phyloP scores from a whole-genome alignment of 2,888 invertebrate species.

The Agrilus mali region DNA sequence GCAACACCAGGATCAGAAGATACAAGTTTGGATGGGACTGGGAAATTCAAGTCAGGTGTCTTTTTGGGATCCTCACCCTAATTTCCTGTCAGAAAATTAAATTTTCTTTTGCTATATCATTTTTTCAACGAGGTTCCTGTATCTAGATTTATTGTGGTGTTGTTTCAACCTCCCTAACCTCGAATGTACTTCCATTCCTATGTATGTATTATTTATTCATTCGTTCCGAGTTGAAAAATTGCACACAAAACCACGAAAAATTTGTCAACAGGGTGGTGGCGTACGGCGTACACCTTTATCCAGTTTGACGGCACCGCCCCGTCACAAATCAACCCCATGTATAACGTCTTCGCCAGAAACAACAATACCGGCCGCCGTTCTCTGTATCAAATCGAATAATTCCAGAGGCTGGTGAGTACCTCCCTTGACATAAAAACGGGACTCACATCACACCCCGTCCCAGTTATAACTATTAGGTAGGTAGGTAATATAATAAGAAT shows the following conservation, averaged over 20 bases:
- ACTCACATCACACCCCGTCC: slow-evolving; percentile 3
- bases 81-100: too few species aligned
- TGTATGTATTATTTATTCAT: slow-evolving; percentile 3
- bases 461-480: slow-evolving; percentile 3
- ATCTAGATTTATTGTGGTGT: slow-evolving; percentile 9
- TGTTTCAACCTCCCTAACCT: slow-evolving; percentile 5
- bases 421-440: slow-evolving; percentile 23
- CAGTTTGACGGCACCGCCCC: slow-evolving; percentile 21
- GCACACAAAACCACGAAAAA: slow-evolving; percentile 23
- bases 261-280: slow-evolving; percentile 24
- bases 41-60: too few species aligned
- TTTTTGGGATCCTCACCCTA: too few species aligned
- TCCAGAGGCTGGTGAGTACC: slow-evolving; percentile 32
- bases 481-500: slow-evolving; percentile 9
- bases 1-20: too few species aligned
- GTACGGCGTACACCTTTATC: slow-evolving; percentile 21
- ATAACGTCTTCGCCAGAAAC: slow-evolving; percentile 14
- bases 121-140: too few species aligned
- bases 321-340: slow-evolving; percentile 24
- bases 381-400: slow-evolving; percentile 36
- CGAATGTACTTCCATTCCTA: too few species aligned
- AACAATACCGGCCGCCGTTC: slow-evolving; percentile 21
- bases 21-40: too few species aligned
- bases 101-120: too few species aligned
- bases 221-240: slow-evolving; percentile 23